Evolutionary conservation across 2,113 vertebrate species (phyloP), one percentile per base, ranked within the genome.

Genomic region (Corythornis vintsioides): DNA sequence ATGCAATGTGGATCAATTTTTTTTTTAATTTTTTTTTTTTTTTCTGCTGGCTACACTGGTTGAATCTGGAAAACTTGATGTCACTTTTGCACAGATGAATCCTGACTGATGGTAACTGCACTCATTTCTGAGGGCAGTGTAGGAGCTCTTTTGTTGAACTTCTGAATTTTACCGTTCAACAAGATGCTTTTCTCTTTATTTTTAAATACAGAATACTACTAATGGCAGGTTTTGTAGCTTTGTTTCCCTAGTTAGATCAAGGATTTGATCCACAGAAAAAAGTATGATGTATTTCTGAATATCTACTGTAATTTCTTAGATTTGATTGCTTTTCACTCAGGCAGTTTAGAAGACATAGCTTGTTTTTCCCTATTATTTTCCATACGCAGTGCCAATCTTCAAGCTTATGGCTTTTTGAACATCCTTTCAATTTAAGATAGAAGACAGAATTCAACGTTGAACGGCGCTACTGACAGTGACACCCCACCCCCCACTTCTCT

Each of bases 1-100:
- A 99, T 99, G 99, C 98, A 99, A 96, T 89, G 98, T 98, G 98
- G 98, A 98, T 98, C 97, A 98, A 97, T 98, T 98, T 98, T 98
- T 75, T 98, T 35, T 35, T 35, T 7, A 35, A 33, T 38, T 38
- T 98, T 98, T 98, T 98, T 75, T 98, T 98, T 98, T 98, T 98
- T 75, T 98, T 98, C 98, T 98, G 98, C 98, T 98, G 98, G 98
- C 98, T 98, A 98, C 96, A 97, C 97, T 98, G 98, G 98, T 97
- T 99, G 97, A 97, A 97, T 97, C 98, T 98, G 98, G 97, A 98
- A 98, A 98, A 97, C 97, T 97, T 97, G 67, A 96, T 98, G 97
- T 97, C 91, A 97, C 97, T 98, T 99, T 98, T 98, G 98, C 98
- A 98, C 98, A 98, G 97, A 97, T 97, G 98, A 98, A 97, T 98